Percentiles rank a stretch among this genome's conserved stretches.
Conservation (phyloP, 2,113 vertebrate genomes). For the Oxyura jamaicensis region DNA sequence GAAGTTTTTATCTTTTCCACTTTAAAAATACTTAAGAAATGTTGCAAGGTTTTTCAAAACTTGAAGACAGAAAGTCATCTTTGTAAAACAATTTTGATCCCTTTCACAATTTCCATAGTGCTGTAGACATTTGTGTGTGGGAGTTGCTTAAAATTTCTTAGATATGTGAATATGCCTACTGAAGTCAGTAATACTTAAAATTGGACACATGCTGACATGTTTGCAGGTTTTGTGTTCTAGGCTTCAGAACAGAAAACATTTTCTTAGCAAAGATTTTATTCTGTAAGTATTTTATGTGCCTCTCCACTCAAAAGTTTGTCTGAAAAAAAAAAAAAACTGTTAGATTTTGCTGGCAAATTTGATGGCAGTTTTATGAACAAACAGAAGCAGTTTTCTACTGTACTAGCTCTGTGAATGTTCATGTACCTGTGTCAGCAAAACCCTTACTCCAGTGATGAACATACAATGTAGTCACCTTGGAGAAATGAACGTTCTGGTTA, state of each 20-base stretch:
- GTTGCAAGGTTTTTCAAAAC: neutral
- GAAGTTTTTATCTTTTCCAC: neutral
- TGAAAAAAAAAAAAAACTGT: neutral
- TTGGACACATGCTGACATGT: neutral
- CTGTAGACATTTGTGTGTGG: conserved; percentile 8
- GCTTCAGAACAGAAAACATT: neutral
- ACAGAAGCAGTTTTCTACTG: neutral
- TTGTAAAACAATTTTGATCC: neutral
- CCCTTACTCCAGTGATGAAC: neutral
- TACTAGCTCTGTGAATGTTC: neutral
- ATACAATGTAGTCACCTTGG: neutral
- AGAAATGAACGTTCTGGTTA: neutral
- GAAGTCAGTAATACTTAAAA: conserved; percentile 19
- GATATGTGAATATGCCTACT: neutral
- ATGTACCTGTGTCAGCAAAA: neutral
- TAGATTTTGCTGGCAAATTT: neutral
- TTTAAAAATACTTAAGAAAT: neutral
- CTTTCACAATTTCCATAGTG: neutral
- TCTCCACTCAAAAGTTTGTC: neutral
- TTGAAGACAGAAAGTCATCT: neutral
- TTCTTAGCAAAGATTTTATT: neutral
- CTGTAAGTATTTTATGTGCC: neutral
- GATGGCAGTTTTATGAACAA: neutral
- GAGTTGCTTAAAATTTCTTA: conserved; percentile 3
- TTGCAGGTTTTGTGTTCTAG: conserved; percentile 1